Percentiles rank a stretch among this genome's conserved stretches.
phyloP scores from a whole-genome alignment of 2,888 invertebrate genomes.

The Flexamia atlantica region DNA sequence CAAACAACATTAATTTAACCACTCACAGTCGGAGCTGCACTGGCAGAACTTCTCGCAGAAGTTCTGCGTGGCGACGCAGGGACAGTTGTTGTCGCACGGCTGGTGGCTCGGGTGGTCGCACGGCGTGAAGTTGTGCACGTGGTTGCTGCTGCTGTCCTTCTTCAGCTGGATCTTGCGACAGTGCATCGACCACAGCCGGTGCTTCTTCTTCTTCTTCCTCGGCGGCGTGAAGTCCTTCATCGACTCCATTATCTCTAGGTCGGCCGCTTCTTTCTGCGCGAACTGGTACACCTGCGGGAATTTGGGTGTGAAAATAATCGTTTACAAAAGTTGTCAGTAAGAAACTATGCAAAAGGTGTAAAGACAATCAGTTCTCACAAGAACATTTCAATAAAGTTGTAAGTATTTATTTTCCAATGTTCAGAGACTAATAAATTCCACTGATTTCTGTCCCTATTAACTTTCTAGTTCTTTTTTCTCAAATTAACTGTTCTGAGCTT shows the following conservation, averaged over 20 bases:
- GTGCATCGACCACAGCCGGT: conserved; percentile 96
- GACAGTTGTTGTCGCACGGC: conserved; percentile 93
- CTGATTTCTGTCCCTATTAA: too few relatives aligned
- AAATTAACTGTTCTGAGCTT: too few relatives aligned
- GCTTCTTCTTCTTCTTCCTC: conserved; percentile 96
- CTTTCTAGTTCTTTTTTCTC: too few relatives aligned
- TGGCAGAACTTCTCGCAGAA: conserved; percentile 99
- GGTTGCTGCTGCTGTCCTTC: conserved; percentile 89
- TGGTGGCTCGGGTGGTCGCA: conserved; percentile 96
- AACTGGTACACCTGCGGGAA: conserved; percentile 85
- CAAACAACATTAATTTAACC: background rate
- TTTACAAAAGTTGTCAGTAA: too few relatives aligned
- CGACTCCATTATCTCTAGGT: conserved; percentile 85
- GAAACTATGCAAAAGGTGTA: too few relatives aligned
- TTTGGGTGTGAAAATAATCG: background rate
- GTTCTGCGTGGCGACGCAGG: conserved; percentile 95
- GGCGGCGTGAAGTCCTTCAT: conserved; percentile 88
- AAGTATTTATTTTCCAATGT: too few relatives aligned
- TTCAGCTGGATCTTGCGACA: conserved; percentile 96
- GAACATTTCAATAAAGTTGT: too few relatives aligned
- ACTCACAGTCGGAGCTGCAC: conserved; percentile 94
- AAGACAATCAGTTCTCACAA: too few relatives aligned
- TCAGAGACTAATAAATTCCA: too few relatives aligned
- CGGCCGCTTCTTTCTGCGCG: conserved; percentile 88
- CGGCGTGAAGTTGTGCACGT: conserved; percentile 94